Evolutionary conservation across 2,888 invertebrate genomes (phyloP).

Genomic region (Ceriagrion tenellum): DNA sequence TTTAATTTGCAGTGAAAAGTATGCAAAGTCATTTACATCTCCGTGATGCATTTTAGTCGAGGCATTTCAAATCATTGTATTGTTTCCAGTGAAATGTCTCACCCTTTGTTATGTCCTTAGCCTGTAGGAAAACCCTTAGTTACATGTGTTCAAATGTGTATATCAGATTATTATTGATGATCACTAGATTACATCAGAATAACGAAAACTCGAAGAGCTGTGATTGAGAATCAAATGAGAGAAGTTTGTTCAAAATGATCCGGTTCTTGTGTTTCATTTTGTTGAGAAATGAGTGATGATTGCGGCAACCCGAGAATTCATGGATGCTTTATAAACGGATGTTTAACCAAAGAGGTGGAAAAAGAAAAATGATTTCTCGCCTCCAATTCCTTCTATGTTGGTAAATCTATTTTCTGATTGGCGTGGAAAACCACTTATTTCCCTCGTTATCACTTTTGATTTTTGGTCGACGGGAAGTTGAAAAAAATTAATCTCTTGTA

Average conservation of each 20-base stretch:
- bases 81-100: not conserved
- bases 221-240: slow-evolving; percentile 23
- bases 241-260: not conserved
- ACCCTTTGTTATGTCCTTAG: not conserved
- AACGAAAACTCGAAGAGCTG: not conserved
- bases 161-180: not conserved
- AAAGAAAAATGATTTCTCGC: not conserved
- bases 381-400: not conserved
- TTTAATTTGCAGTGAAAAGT: not conserved
- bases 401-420: not conserved
- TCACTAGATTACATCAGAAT: not conserved
- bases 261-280: not conserved
- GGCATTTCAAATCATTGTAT: not conserved
- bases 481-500: not conserved
- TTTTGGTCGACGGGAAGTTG: not conserved
- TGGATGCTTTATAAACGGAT: not conserved
- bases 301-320: not conserved
- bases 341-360: not conserved
- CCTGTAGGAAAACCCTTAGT: not conserved
- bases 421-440: not conserved
- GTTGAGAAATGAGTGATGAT: not conserved
- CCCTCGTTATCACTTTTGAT: not conserved
- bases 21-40: not conserved
- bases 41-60: not conserved
- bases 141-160: not conserved